Conservation (phyloP, 2,888 invertebrate species). For the Pseudeuparius sepicola region DNA sequence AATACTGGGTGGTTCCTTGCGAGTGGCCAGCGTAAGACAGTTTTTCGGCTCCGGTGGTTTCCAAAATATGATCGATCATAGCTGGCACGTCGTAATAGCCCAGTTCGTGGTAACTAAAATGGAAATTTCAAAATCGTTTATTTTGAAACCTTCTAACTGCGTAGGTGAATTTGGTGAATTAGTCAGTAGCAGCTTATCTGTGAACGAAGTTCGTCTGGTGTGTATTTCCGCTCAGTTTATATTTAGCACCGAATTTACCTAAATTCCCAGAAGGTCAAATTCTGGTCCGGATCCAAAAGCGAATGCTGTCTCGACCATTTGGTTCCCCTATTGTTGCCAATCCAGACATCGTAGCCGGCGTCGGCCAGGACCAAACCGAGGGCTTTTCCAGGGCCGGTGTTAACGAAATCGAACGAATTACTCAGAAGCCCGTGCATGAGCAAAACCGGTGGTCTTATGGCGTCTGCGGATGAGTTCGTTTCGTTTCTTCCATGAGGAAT, state of each 20-base stretch:
- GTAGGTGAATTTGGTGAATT: no score
- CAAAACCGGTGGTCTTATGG: conserved; percentile 21
- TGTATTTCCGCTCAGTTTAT: no score
- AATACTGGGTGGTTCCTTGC: conserved; percentile 58
- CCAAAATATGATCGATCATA: conserved; percentile 60
- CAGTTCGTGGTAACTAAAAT: conserved; percentile 69
- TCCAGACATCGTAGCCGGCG: conserved; percentile 25
- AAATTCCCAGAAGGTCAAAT: no score
- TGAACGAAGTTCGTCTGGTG: no score
- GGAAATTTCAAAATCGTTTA: no score
- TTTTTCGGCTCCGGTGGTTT: conserved; percentile 44
- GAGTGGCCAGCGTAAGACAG: conserved; percentile 75
- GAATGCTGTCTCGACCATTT: no score
- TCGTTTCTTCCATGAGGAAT: conserved; percentile 46
- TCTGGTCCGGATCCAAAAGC: no score
- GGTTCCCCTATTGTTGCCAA: no score
- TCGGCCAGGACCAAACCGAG: conserved; percentile 25
- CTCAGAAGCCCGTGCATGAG: conserved; percentile 23
- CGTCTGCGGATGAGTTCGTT: conserved; percentile 5
- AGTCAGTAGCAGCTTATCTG: no score
- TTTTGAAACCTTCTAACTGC: no score
- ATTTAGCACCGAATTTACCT: no score
- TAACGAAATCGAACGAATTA: conserved; percentile 24
- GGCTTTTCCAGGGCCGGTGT: conserved; percentile 22
- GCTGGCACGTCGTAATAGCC: conserved; percentile 68